phyloP scores from a whole-genome alignment of 2,797 vertebrate species.

The Chiloscyllium punctatum region DNA sequence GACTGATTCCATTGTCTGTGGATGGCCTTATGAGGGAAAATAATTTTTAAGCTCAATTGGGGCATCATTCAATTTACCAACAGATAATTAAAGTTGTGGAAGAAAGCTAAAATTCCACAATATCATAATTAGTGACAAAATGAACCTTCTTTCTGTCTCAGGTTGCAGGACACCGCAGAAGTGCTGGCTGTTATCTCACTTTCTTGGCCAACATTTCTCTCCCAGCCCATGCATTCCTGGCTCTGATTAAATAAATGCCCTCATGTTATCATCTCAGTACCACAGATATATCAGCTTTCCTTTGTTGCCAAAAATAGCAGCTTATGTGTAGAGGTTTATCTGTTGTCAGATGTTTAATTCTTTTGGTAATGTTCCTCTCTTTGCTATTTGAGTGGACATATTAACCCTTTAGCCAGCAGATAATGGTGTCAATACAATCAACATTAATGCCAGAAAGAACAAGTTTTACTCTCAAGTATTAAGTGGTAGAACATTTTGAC shows the following conservation, averaged over 20 bases:
- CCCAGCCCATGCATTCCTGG: not conserved
- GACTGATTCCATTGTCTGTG: not conserved
- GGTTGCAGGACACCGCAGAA: not conserved
- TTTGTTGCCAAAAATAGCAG: no score
- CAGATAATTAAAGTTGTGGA: not conserved
- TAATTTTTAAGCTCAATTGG: not conserved
- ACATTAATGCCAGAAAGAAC: no score
- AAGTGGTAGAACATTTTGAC: not conserved
- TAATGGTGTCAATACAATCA: not conserved
- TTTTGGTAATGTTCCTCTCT: not conserved
- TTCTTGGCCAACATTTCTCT: not conserved
- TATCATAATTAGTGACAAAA: not conserved
- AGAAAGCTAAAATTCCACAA: not conserved
- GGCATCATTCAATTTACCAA: not conserved
- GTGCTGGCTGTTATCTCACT: not conserved
- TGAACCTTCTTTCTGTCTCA: not conserved
- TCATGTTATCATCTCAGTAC: not conserved
- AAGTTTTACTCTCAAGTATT: not conserved
- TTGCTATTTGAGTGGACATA: not conserved
- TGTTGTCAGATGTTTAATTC: not conserved
- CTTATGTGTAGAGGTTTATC: no score
- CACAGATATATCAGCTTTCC: not conserved
- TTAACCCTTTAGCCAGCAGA: not conserved
- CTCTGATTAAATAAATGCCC: not conserved
- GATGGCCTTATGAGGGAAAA: not conserved